Conservation (phyloP, 2,113 vertebrate species). For the Cololabis saira region DNA sequence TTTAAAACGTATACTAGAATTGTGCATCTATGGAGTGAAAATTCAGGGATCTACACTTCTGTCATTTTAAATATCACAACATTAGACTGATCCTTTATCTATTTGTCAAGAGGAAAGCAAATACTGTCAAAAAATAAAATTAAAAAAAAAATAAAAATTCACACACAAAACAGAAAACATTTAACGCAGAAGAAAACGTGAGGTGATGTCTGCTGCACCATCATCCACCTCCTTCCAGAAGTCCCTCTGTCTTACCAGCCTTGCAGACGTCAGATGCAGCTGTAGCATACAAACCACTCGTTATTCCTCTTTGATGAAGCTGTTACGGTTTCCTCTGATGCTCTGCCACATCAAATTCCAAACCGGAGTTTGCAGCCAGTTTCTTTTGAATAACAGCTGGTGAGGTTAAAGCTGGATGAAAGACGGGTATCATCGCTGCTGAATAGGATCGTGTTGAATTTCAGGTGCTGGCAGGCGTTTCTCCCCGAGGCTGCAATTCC, state of each 20-base stretch:
- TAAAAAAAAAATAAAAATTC: not conserved
- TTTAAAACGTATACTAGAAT: not conserved
- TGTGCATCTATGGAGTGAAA: not conserved
- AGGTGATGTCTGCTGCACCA: conserved; percentile 27
- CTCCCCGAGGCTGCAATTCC: conserved; percentile 28
- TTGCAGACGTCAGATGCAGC: conserved; percentile 37
- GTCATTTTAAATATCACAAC: conserved; percentile 21
- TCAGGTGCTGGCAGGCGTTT: conserved; percentile 23
- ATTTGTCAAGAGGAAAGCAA: conserved; percentile 12
- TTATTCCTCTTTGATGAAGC: conserved; percentile 20
- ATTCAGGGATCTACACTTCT: not conserved
- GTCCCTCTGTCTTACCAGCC: conserved; percentile 79
- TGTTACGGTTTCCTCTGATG: not conserved
- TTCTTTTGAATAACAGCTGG: conserved; percentile 17
- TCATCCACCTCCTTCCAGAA: conserved; percentile 59
- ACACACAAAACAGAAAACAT: conserved; percentile 7
- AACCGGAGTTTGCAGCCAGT: not conserved
- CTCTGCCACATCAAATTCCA: not conserved
- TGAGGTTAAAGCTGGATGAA: not conserved
- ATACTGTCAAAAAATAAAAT: conserved; percentile 21
- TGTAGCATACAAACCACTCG: conserved; percentile 80
- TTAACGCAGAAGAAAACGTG: not conserved
- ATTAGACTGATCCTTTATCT: not conserved
- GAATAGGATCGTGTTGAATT: conserved; percentile 4
- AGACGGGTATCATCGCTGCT: not conserved